Evolutionary conservation across 2,888 invertebrate species (phyloP).

Genomic region (Pseudococcus longispinus): DNA sequence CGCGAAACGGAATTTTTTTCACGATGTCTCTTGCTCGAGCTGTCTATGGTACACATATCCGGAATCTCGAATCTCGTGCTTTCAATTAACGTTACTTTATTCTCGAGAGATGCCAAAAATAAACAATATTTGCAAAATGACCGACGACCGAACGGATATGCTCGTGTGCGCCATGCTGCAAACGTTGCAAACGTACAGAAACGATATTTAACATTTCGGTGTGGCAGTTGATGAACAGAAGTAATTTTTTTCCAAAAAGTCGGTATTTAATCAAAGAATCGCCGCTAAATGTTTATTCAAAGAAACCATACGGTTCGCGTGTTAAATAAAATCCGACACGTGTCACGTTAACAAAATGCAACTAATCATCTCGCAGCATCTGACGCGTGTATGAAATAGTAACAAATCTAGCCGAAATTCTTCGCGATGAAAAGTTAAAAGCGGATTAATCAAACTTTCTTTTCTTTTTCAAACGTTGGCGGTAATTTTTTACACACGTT

Average conservation of each 20-base stretch:
- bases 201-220: background rate
- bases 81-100: slow-evolving; percentile 5
- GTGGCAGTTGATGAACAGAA: background rate
- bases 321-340: slow-evolving; percentile 9
- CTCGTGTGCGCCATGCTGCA: background rate
- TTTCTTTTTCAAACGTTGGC: slow-evolving; percentile 10
- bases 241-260: background rate
- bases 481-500: background rate
- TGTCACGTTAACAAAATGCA: slow-evolving; percentile 22
- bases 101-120: slow-evolving; percentile 2
- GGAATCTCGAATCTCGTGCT: slow-evolving; percentile 3
- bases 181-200: background rate
- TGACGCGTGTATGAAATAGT: background rate
- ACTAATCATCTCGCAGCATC: slow-evolving; percentile 18
- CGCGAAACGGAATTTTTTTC: background rate
- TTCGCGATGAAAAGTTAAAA: background rate
- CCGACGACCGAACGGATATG: background rate
- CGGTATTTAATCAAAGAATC: slow-evolving; percentile 1
- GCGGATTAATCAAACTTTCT: slow-evolving; percentile 10
- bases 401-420: background rate
- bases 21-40: background rate
- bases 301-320: background rate
- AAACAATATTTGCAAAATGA: slow-evolving; percentile 16
- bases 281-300: slow-evolving; percentile 21
- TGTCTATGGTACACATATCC: background rate